phyloP scores from a whole-genome alignment of 1,140 invertebrate species.

The Drosophila seguyi region DNA sequence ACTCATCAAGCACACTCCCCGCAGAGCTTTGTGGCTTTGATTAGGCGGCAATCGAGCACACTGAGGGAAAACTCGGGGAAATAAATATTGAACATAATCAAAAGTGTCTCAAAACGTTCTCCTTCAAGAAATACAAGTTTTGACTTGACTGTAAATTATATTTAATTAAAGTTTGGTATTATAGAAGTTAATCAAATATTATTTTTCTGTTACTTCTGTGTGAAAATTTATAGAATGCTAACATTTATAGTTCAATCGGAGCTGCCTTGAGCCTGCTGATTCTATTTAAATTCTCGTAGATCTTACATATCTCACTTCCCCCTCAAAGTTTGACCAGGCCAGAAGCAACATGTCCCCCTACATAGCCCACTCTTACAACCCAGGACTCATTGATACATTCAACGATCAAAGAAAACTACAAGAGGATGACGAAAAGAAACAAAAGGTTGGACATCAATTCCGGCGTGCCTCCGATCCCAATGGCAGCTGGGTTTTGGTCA shows the following conservation, averaged over 20 bases:
- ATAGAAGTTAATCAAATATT: not conserved
- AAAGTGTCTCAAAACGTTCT: not conserved
- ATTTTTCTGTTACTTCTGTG: no score
- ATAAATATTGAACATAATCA: not conserved
- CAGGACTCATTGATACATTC: not conserved
- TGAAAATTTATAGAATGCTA: no score
- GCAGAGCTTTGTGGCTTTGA: slow-evolving; percentile 60
- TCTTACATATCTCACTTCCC: no score
- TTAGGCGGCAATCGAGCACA: slow-evolving; percentile 42
- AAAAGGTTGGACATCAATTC: not conserved
- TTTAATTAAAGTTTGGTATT: not conserved
- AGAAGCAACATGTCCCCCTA: not conserved
- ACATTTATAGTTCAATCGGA: no score
- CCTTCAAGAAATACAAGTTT: not conserved
- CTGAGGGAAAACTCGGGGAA: not conserved
- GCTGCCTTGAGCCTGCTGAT: not conserved
- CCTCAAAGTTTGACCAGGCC: no score
- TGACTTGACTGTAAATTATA: not conserved
- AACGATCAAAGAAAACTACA: not conserved
- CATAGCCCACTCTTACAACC: not conserved
- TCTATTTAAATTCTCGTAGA: not conserved
- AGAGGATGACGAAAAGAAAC: not conserved
- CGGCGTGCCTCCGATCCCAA: not conserved
- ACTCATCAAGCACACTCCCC: slow-evolving; percentile 34
- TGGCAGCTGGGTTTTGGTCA: slow-evolving; percentile 4